Evolutionary conservation across 2,797 vertebrate species (phyloP).

Genomic region (Silurus aristotelis): DNA sequence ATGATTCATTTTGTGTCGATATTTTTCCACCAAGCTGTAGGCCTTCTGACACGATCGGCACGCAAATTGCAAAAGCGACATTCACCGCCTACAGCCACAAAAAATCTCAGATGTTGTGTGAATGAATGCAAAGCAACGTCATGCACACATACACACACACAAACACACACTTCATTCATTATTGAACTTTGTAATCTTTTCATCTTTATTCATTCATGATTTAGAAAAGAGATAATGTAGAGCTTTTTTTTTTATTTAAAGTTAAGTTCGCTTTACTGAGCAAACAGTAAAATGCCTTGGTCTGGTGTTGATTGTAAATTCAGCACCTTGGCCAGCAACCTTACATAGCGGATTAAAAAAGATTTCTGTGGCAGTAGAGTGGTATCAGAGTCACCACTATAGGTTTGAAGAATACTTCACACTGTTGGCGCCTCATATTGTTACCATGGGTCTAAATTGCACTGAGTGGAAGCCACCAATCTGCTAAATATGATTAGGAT

Average conservation of each 20-base stretch:
- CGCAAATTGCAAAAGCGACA: constrained; percentile 56
- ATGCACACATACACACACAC: constrained; percentile 33
- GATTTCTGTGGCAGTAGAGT: not conserved
- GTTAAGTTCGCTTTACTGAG: not conserved
- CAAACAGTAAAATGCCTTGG: not conserved
- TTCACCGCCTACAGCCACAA: constrained; percentile 58
- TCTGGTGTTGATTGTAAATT: constrained; percentile 49
- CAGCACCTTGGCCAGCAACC: constrained; percentile 74
- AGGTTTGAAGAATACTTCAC: not conserved
- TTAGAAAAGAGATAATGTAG: not conserved
- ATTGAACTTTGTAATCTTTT: not conserved
- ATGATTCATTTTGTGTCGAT: constrained; percentile 22
- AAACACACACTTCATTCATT: not conserved
- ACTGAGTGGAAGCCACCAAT: not conserved
- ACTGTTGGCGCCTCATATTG: too few species aligned
- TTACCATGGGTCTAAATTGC: not conserved
- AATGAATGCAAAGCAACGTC: constrained; percentile 64
- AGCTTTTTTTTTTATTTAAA: not conserved
- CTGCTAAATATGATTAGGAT: not conserved
- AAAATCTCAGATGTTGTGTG: constrained; percentile 59
- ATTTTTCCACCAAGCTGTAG: constrained; percentile 34
- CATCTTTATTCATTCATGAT: not conserved
- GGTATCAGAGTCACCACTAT: not conserved
- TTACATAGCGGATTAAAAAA: not conserved
- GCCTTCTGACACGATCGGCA: constrained; percentile 30